Conservation (phyloP, 2,888 invertebrate species). For the Chelonus formosanus region DNA sequence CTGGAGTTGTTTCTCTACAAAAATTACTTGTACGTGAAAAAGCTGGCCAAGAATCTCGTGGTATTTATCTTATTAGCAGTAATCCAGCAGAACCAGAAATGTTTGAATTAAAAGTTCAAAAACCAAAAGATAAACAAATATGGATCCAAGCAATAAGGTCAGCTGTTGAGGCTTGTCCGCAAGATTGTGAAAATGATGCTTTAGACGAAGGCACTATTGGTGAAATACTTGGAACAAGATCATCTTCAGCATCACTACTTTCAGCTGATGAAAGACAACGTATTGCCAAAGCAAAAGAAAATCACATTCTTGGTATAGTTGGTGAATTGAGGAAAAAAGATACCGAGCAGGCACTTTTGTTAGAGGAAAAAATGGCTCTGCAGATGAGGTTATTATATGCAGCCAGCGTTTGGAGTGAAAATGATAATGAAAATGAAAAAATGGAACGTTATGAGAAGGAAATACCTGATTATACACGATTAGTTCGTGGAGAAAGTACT, state of each 20-base stretch:
- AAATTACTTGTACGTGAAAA: conserved; percentile 93
- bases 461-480: conserved; percentile 76
- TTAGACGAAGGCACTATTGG: conserved; percentile 46
- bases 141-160: conserved; percentile 91
- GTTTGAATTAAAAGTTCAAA: conserved; percentile 89
- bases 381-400: conserved; percentile 80
- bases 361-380: conserved; percentile 89
- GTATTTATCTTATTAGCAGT: conserved; percentile 92
- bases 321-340: conserved; percentile 89
- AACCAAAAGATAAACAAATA: conserved; percentile 86
- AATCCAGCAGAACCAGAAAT: conserved; percentile 93
- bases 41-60: conserved; percentile 87
- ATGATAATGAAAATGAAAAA: conserved; percentile 52
- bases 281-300: conserved; percentile 79
- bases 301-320: conserved; percentile 84
- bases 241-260: conserved; percentile 55
- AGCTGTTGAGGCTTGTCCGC: conserved; percentile 87
- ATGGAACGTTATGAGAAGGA: conserved; percentile 54
- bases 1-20: conserved; percentile 91
- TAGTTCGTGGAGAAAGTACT: conserved; percentile 77
- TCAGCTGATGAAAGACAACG: conserved; percentile 81
- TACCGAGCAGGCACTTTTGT: conserved; percentile 81
- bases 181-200: conserved; percentile 77
- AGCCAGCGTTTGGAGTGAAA: conserved; percentile 66
- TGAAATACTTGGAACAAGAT: conserved; percentile 52